These are phyloP conservation scores for Belonocnema kinseyi DNA, from an alignment of 1,140 invertebrate genomes.

Conservation along the genomic window DNA sequence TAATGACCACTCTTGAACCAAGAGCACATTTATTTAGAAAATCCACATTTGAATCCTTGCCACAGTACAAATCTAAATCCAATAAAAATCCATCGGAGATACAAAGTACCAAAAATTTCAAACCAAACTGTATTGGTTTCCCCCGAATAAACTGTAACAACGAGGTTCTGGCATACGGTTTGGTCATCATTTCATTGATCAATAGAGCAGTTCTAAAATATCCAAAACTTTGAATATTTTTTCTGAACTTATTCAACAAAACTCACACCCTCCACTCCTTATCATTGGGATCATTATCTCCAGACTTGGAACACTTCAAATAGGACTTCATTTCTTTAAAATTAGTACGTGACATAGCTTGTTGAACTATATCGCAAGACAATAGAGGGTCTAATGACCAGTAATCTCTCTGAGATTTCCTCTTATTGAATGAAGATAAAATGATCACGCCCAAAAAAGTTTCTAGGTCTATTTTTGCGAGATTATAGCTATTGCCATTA, in stretches of 20 bases:
- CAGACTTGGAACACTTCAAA: conserved; percentile 41
- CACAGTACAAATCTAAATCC: conserved; percentile 48
- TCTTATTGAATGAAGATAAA: conserved; percentile 38
- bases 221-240: conserved; percentile 41
- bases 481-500: conserved; percentile 38
- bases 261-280: conserved; percentile 36
- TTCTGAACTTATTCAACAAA: conserved; percentile 37
- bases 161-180: conserved; percentile 36
- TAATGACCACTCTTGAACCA: conserved; percentile 44
- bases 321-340: conserved; percentile 43
- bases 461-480: conserved; percentile 36
- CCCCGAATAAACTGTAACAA: conserved; percentile 41
- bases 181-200: conserved; percentile 44
- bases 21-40: conserved; percentile 39
- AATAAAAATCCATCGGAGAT: conserved; percentile 41
- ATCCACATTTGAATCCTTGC: conserved; percentile 37
- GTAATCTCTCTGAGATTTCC: conserved; percentile 44
- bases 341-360: conserved; percentile 38
- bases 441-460: conserved; percentile 40
- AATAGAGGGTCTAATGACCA: conserved; percentile 42
- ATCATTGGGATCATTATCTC: conserved; percentile 36
- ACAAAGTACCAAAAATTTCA: conserved; percentile 47
- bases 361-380: conserved; percentile 31
- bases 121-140: conserved; percentile 45
- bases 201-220: conserved; percentile 35